These are phyloP conservation scores for Alces alces DNA, from an alignment of 2,113 vertebrate genomes.

Conservation along the genomic window DNA sequence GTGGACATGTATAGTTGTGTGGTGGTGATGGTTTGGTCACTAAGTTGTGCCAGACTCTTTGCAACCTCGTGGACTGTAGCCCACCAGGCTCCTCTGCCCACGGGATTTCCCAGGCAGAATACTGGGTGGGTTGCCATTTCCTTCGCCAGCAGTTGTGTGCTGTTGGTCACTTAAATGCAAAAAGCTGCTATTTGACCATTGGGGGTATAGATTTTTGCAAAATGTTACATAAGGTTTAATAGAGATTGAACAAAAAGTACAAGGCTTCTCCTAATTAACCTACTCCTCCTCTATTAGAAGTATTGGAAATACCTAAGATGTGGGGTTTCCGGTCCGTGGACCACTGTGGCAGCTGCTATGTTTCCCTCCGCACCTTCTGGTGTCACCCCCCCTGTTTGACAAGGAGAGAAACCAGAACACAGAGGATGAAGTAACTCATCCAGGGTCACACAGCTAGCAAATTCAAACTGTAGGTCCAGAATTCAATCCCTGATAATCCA, in stretches of 20 bases:
- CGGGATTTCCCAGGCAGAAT: background rate
- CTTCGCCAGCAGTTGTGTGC: background rate
- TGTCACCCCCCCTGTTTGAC: background rate
- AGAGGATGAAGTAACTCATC: background rate
- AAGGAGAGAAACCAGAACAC: background rate
- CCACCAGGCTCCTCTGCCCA: background rate
- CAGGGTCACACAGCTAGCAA: background rate
- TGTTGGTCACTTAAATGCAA: background rate
- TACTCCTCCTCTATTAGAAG: background rate
- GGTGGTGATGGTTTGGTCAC: background rate
- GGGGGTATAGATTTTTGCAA: background rate
- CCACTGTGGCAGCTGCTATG: background rate
- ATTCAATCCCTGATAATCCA: background rate
- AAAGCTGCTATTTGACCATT: background rate
- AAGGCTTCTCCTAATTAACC: background rate
- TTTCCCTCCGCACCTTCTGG: background rate
- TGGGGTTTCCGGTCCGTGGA: rapidly evolving
- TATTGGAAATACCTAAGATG: background rate
- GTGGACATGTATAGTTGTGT: background rate
- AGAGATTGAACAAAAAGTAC: background rate
- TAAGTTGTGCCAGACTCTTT: background rate
- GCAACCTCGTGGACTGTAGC: background rate
- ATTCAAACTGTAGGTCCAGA: background rate
- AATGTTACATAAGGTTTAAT: background rate
- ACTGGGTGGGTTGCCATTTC: background rate